A percentile compares a stretch with the other conserved stretches of the same genome.
Evolutionary conservation across 2,113 vertebrate genomes (phyloP).

Genomic region (Ginglymostoma cirratum): DNA sequence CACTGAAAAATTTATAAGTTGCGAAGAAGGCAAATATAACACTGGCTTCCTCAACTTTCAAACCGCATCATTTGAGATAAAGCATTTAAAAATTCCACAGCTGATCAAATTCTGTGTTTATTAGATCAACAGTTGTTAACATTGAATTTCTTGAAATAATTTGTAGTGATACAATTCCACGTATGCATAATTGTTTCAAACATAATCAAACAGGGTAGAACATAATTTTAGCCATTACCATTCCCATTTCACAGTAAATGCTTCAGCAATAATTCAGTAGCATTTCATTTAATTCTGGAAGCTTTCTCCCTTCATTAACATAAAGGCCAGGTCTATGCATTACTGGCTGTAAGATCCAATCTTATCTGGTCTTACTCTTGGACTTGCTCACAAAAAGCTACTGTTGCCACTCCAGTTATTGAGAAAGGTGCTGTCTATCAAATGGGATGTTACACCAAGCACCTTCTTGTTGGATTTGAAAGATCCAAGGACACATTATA

Average conservation of each 20-base stretch:
- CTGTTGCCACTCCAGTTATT: neutral
- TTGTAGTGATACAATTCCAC: neutral
- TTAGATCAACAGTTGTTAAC: neutral
- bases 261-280: neutral
- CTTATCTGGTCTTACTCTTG: neutral
- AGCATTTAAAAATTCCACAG: neutral
- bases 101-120: neutral
- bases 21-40: neutral
- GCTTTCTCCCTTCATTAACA: too few species aligned
- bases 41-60: neutral
- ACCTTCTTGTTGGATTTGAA: neutral
- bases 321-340: neutral
- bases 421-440: neutral
- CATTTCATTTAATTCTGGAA: neutral
- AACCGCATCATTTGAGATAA: neutral
- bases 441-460: neutral
- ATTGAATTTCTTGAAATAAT: slow-evolving; percentile 9
- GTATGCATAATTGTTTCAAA: slow-evolving; percentile 21
- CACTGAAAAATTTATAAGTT: neutral
- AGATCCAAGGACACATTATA: neutral
- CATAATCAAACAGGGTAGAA: neutral
- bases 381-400: neutral
- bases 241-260: slow-evolving; percentile 29
- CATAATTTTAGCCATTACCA: neutral
- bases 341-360: neutral